Base-by-base conservation (phyloP, 1,140 invertebrate species). In the Drosophila kikkawai region DNA sequence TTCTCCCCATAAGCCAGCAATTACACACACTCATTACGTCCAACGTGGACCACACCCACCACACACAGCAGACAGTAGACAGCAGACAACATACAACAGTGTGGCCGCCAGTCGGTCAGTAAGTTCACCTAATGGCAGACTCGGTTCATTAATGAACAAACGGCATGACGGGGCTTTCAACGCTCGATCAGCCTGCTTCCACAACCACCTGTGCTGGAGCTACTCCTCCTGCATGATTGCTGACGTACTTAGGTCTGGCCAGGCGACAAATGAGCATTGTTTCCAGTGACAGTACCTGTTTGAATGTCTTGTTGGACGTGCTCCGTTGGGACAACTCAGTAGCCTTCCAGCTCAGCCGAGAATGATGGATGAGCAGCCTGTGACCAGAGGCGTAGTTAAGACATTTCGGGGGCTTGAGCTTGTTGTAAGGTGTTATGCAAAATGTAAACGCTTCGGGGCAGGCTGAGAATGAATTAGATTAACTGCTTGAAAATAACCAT, bases 81-180 rank as follows among this genome's bases (percentile, higher is more conserved):
- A 36, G 13, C 12, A 3, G 17, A 53, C 32, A 53, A 60, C 26
- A 42, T 1, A 56, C 51, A 55, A 50, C 26, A n/a, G 1, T 48
- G 22, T 39, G 41, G 36, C 56, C 36, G 61, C 36, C 51, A 60
- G 41, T 47, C 42, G 41, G 60, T 77, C 56, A 57, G 47, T 47
- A 41, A 65, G 64, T 69, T 77, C 50, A 68, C 57, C 57, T 86
- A 80, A 80, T 80, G 60, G 67, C 84, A 76, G 77, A 60, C 80
- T 68, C 65, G 69, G 77, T 84, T 67, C 73, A 68, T 88, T 87
- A 87, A 84, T 80, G 76, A 74, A 70, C 66, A 65, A 69, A 69
- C 69, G 70, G 68, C 84, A 88, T 83, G 85, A 71, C 84, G 76
- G 50, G 76, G 61, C 83, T 68, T 63, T 80, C 63, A 57, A 47